A percentile compares a stretch with the other conserved stretches of the same genome.
Evolutionary conservation across 2,113 vertebrate species (phyloP).

Genomic region (Sebastes fasciatus): DNA sequence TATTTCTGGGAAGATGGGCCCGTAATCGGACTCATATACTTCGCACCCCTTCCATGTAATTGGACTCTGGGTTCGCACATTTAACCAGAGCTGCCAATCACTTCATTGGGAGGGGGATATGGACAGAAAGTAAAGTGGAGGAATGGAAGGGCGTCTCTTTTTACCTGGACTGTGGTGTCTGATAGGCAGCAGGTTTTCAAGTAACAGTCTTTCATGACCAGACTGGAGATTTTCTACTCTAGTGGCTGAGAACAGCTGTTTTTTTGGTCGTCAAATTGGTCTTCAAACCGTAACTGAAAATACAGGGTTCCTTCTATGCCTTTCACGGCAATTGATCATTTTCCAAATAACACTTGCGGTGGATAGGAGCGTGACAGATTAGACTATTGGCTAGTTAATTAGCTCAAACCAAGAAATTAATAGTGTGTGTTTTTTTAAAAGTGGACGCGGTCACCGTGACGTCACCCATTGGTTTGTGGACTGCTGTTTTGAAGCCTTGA

Average conservation of each 20-base stretch:
- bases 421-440: background rate
- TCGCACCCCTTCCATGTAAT: constrained; percentile 62
- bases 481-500: background rate
- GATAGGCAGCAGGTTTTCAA: background rate
- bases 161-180: background rate
- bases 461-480: background rate
- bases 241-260: background rate
- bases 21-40: constrained; percentile 72
- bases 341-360: background rate
- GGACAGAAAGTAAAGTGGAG: constrained; percentile 34
- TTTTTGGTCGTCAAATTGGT: background rate
- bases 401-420: background rate
- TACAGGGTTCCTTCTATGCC: background rate
- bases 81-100: constrained; percentile 67
- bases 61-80: constrained; percentile 60
- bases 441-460: background rate
- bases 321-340: background rate
- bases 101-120: constrained; percentile 27
- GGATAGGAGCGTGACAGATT: background rate
- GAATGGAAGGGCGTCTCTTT: constrained; percentile 19
- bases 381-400: background rate
- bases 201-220: background rate
- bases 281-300: background rate
- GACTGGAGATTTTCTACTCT: background rate
- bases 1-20: constrained; percentile 74